phyloP scores from a whole-genome alignment of 2,888 invertebrate genomes.

The Archaeoteleia sp. region DNA sequence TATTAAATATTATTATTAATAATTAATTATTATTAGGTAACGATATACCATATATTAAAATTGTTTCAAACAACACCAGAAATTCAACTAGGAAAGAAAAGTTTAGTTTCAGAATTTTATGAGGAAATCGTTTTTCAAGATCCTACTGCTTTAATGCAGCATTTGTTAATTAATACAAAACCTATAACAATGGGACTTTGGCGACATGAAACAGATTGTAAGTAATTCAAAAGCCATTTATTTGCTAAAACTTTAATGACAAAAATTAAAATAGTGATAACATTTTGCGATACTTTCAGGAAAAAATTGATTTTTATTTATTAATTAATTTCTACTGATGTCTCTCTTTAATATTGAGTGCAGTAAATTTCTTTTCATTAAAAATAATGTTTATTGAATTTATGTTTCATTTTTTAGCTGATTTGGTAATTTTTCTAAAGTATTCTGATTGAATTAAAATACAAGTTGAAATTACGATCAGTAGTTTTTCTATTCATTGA shows the following conservation, averaged over 20 bases:
- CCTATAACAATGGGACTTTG: constrained; percentile 84
- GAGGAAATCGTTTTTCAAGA: constrained; percentile 97
- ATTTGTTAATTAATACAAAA: constrained; percentile 85
- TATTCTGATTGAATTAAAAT: too few species aligned
- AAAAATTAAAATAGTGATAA: not conserved
- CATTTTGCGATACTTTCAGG: too few species aligned
- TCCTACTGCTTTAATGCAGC: constrained; percentile 93
- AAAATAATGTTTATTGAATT: too few species aligned
- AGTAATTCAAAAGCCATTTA: too few species aligned
- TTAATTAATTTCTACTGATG: too few species aligned
- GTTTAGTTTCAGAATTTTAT: constrained; percentile 93
- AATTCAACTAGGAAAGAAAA: constrained; percentile 78
- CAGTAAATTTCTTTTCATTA: too few species aligned
- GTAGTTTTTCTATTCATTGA: too few species aligned
- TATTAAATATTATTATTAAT: not conserved
- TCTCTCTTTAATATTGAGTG: too few species aligned
- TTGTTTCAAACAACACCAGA: constrained; percentile 86
- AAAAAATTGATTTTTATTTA: too few species aligned
- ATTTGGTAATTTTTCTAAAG: too few species aligned
- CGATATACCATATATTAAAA: constrained; percentile 95
- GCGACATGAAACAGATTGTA: constrained; percentile 93
- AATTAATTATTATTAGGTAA: constrained; percentile 81
- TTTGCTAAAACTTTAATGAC: not conserved
- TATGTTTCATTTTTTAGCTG: too few species aligned
- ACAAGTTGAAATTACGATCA: too few species aligned